These are phyloP conservation scores for Eulemur macaco DNA, from an alignment of 2,113 vertebrate genomes.

Conservation along the genomic window DNA sequence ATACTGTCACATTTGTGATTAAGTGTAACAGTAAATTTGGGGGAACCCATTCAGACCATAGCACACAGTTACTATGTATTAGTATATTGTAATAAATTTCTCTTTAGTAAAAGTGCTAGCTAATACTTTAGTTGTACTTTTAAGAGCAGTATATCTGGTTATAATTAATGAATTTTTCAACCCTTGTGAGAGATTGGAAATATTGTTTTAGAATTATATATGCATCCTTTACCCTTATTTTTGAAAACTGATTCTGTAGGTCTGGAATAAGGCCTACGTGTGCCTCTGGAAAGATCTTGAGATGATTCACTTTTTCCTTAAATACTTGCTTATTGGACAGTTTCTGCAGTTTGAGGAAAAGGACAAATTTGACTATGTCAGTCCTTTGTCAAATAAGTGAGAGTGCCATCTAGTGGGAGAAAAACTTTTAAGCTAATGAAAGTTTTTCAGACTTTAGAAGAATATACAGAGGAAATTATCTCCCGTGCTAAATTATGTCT, in stretches of 20 bases:
- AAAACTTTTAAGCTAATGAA: not conserved
- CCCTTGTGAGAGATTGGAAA: not conserved
- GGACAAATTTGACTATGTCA: not conserved
- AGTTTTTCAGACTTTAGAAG: not conserved
- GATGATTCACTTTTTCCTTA: not conserved
- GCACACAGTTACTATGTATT: not conserved
- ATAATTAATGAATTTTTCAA: not conserved
- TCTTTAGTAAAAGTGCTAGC: not conserved
- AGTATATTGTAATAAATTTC: not conserved
- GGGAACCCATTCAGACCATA: not conserved
- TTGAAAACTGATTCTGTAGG: not conserved
- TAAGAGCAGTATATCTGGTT: not conserved
- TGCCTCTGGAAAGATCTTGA: not conserved
- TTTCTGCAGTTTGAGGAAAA: not conserved
- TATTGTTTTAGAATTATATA: not conserved
- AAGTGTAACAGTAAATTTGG: not conserved
- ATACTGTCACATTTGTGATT: not conserved
- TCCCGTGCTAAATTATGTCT: not conserved
- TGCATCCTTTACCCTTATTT: not conserved
- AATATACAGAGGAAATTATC: not conserved
- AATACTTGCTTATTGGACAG: not conserved
- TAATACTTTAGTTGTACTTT: constrained; percentile 17
- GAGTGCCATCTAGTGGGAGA: constrained; percentile 62
- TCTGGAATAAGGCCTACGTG: not conserved
- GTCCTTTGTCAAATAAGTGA: constrained; percentile 8